These are phyloP conservation scores for Cantharis lateralis DNA, from an alignment of 2,888 invertebrate species.

Conservation along the genomic window DNA sequence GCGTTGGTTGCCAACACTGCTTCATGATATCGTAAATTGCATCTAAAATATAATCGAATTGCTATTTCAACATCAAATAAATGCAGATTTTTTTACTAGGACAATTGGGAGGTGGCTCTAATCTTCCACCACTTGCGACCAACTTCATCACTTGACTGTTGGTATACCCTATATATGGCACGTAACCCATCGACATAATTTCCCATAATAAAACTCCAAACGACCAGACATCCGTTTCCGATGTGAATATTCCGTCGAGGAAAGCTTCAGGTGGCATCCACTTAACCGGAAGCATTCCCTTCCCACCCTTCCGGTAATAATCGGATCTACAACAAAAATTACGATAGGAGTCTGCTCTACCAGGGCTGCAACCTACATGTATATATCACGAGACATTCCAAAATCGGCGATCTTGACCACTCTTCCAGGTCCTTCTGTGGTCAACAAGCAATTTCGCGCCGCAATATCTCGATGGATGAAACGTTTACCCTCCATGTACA, in stretches of 20 bases:
- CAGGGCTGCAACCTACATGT: too few relatives aligned
- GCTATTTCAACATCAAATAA: not conserved
- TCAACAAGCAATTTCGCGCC: slow-evolving; percentile 93
- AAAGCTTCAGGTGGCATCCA: slow-evolving; percentile 99
- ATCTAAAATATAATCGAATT: slow-evolving; percentile 39
- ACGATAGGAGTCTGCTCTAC: too few relatives aligned
- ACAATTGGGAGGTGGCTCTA: slow-evolving; percentile 73
- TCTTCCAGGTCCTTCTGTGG: slow-evolving; percentile 87
- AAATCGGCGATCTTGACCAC: slow-evolving; percentile 99
- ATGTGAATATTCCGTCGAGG: slow-evolving; percentile 94
- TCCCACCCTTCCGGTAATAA: slow-evolving; percentile 97
- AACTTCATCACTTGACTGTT: slow-evolving; percentile 97
- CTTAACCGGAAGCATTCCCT: slow-evolving; percentile 96
- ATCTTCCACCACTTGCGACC: slow-evolving; percentile 89
- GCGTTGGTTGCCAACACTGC: slow-evolving; percentile 92
- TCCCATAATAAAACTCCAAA: slow-evolving; percentile 93
- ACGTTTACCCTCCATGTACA: slow-evolving; percentile 91
- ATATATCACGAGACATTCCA: slow-evolving; percentile 98
- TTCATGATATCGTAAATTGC: slow-evolving; percentile 92
- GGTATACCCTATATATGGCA: slow-evolving; percentile 96
- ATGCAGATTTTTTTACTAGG: slow-evolving; percentile 44
- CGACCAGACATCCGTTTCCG: slow-evolving; percentile 98
- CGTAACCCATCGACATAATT: slow-evolving; percentile 91
- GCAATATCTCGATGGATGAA: slow-evolving; percentile 99
- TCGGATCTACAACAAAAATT: slow-evolving; percentile 73